Percentiles rank a stretch among this genome's conserved stretches.
phyloP scores from a whole-genome alignment of 2,113 vertebrate species.

The Ceratotherium simum region DNA sequence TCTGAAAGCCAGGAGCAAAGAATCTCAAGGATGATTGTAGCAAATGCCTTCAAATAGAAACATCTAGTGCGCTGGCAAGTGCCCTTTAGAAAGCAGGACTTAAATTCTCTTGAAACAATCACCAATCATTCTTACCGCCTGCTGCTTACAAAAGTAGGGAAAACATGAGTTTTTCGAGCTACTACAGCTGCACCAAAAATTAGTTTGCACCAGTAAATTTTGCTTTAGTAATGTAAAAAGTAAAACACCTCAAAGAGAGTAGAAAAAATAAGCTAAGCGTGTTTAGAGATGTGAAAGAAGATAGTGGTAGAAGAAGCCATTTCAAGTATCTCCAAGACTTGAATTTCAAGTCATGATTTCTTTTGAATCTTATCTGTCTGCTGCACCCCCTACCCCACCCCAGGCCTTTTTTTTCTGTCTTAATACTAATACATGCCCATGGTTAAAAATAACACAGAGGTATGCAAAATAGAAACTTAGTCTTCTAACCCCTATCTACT shows the following conservation, averaged over 20 bases:
- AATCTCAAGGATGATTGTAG: conserved; percentile 19
- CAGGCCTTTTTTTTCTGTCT: background rate
- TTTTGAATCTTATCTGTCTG: background rate
- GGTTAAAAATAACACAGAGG: conserved; percentile 10
- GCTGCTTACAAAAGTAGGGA: conserved; percentile 32
- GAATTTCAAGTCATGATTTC: conserved; percentile 26
- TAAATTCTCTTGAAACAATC: conserved; percentile 58
- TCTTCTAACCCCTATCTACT: background rate
- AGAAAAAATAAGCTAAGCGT: background rate
- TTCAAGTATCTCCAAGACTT: conserved; percentile 21
- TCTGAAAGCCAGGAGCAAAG: conserved; percentile 36
- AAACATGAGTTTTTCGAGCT: background rate
- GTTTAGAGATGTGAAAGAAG: conserved; percentile 53
- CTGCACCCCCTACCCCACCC: background rate
- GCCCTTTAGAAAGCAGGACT: conserved; percentile 46
- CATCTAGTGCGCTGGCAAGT: conserved; percentile 41
- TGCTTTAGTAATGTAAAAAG: conserved; percentile 56
- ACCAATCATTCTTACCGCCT: conserved; percentile 19
- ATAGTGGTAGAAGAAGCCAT: background rate
- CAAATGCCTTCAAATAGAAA: conserved; percentile 66
- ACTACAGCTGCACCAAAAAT: conserved; percentile 64
- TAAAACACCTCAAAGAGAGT: background rate
- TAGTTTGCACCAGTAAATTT: conserved; percentile 25
- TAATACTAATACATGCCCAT: background rate
- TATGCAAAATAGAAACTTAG: background rate